A percentile compares a stretch with the other conserved stretches of the same genome.
Conservation (phyloP, 92 coral and sea anemone genomes). For the Metridium senile region DNA sequence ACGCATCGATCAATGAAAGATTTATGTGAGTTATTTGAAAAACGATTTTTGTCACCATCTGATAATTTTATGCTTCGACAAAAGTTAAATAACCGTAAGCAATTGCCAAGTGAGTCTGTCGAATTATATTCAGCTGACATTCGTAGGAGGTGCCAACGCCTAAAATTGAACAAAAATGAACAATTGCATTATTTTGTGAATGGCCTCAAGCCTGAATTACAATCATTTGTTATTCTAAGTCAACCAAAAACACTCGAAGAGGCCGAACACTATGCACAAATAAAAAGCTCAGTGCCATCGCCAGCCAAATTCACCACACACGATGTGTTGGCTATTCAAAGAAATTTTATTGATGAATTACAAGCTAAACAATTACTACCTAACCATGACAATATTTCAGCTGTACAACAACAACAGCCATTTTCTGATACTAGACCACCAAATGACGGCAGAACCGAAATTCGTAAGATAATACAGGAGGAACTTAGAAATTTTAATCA, state of each 20-base stretch:
- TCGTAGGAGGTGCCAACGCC: conserved; percentile 16
- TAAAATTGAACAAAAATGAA: not conserved
- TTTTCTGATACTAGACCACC: no score
- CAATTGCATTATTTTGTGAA: conserved; percentile 3
- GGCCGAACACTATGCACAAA: not conserved
- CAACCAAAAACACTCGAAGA: conserved; percentile 1
- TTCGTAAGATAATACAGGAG: no score
- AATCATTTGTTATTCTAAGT: not conserved
- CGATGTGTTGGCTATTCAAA: not conserved
- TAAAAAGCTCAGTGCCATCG: not conserved
- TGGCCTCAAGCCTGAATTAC: not conserved
- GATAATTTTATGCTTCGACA: conserved; percentile 17
- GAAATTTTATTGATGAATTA: not conserved
- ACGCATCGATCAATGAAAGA: not conserved
- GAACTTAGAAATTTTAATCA: no score
- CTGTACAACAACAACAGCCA: not conserved
- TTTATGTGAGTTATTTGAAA: not conserved
- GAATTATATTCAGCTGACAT: not conserved
- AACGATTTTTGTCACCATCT: conserved; percentile 1
- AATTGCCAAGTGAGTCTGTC: not conserved
- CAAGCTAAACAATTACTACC: no score
- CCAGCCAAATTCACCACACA: not conserved
- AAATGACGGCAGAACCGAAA: no score
- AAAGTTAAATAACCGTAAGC: conserved; percentile 6
- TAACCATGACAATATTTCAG: not conserved